Percentiles rank a stretch among this genome's conserved stretches.
phyloP scores from a whole-genome alignment of 2,797 vertebrate species.

The Cheirogaleus major region DNA sequence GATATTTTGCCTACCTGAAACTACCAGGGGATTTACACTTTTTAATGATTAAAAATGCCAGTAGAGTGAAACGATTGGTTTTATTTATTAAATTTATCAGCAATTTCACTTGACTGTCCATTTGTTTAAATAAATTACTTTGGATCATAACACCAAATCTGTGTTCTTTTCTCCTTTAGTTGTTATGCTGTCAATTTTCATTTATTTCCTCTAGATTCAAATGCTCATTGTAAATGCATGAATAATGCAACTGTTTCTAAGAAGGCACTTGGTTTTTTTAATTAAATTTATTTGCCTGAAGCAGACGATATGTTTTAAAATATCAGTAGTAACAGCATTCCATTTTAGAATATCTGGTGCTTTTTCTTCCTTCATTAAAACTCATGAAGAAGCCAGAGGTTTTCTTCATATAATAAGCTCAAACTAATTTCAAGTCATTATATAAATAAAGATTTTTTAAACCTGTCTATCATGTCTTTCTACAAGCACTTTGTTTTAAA shows the following conservation, averaged over 20 bases:
- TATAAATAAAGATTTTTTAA: conserved; percentile 26
- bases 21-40: not conserved
- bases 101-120: not conserved
- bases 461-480: not conserved
- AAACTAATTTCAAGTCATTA: conserved; percentile 54
- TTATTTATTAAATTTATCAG: conserved; percentile 12
- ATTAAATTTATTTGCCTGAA: conserved; percentile 74
- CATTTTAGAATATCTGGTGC: not conserved
- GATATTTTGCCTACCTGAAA: not conserved
- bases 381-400: conserved; percentile 19
- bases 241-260: conserved; percentile 11
- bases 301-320: conserved; percentile 52
- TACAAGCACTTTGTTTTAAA: not conserved
- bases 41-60: not conserved
- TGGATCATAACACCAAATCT: not conserved
- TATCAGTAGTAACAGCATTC: conserved; percentile 4
- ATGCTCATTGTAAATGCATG: conserved; percentile 1
- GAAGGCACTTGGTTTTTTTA: conserved; percentile 36
- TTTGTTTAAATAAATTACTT: conserved; percentile 46
- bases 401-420: conserved; percentile 31
- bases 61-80: not conserved
- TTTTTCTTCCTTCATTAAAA: conserved; percentile 59
- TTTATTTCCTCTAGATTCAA: conserved; percentile 41
- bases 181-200: not conserved
- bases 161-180: not conserved